Conservation (phyloP, 2,888 invertebrate species). For the Chaetoderma sp. region DNA sequence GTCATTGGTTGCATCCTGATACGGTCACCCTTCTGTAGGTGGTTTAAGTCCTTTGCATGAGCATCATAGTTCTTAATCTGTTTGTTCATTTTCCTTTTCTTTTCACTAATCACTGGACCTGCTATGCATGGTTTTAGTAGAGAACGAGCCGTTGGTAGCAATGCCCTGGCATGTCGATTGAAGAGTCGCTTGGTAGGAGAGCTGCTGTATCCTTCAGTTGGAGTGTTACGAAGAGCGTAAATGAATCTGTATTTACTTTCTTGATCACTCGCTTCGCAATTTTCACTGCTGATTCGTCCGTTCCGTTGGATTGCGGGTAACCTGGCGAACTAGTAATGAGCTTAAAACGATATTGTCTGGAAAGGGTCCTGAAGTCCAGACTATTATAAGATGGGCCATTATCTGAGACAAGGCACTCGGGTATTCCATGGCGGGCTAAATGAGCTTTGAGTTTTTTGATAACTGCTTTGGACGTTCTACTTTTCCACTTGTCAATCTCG, state of each 20-base stretch:
- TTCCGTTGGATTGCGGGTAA: background rate
- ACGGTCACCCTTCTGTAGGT: background rate
- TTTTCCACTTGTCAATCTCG: background rate
- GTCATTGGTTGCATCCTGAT: background rate
- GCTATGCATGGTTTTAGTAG: background rate
- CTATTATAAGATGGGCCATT: background rate
- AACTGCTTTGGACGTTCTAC: background rate
- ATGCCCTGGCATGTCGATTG: background rate
- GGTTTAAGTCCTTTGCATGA: background rate
- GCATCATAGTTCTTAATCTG: background rate
- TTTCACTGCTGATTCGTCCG: background rate
- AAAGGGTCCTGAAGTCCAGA: background rate
- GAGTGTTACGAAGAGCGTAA: background rate
- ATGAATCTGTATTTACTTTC: background rate
- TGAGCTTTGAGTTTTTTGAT: background rate
- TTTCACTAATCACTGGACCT: background rate
- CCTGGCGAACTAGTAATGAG: background rate
- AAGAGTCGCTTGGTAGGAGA: background rate
- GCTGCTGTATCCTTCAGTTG: background rate
- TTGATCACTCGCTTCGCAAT: background rate
- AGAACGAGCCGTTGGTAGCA: background rate
- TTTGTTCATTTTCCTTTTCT: background rate
- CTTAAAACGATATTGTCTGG: background rate
- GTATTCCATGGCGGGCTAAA: background rate
- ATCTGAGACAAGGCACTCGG: background rate